These are phyloP conservation scores for Sympetrum striolatum DNA, from an alignment of 2,888 invertebrate species.

Conservation along the genomic window DNA sequence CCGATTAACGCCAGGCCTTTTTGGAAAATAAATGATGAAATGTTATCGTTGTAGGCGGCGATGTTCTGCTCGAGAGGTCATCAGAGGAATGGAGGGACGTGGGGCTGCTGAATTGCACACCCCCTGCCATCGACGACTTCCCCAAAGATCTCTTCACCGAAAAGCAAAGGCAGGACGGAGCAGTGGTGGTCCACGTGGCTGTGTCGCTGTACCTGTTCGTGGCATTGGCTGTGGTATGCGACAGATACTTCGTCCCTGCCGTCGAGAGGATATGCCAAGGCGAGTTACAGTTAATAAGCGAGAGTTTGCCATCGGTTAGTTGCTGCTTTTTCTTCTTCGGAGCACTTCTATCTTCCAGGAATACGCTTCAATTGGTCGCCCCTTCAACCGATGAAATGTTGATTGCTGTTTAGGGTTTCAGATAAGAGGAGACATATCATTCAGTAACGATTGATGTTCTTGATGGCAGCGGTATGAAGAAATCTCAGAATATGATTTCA, in stretches of 20 bases:
- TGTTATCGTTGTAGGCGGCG: not conserved
- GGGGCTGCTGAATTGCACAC: constrained; percentile 60
- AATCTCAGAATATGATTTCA: no score
- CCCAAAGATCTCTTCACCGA: constrained; percentile 67
- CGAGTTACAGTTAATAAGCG: constrained; percentile 55
- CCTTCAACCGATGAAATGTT: no score
- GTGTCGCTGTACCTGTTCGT: constrained; percentile 69
- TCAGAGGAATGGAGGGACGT: not conserved
- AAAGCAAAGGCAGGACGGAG: constrained; percentile 65
- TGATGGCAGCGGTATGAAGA: no score
- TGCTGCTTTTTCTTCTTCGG: no score
- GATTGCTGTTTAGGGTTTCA: no score
- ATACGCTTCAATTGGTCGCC: no score
- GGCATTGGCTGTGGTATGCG: constrained; percentile 70
- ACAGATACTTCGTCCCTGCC: constrained; percentile 72
- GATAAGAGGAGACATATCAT: no score
- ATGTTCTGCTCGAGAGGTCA: not conserved
- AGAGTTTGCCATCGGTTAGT: no score
- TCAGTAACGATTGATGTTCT: no score
- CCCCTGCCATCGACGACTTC: constrained; percentile 69
- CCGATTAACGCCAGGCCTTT: no score
- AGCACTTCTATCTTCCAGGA: no score
- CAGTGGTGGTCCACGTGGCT: constrained; percentile 66
- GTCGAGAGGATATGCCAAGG: constrained; percentile 70
- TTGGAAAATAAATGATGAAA: no score